Percentiles rank a stretch among this genome's conserved stretches.
These are phyloP conservation scores for Pygoscelis antarcticus DNA, from an alignment of 2,113 vertebrate genomes.

Conservation along the genomic window DNA sequence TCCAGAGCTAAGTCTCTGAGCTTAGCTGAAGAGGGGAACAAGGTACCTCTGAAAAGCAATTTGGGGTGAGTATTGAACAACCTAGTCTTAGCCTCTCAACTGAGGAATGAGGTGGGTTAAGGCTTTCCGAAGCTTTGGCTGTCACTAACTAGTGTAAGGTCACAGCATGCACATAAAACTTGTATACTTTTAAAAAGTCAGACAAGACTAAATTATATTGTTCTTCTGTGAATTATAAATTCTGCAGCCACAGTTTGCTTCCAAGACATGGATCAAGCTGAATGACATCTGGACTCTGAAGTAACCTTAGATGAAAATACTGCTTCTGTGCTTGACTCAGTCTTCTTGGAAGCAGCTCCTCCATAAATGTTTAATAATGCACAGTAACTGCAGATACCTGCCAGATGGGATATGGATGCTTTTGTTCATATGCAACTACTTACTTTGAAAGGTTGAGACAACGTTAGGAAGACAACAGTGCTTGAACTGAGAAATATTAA, in stretches of 20 bases:
- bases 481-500: not conserved
- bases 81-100: not conserved
- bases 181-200: not conserved
- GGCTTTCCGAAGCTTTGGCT: not conserved
- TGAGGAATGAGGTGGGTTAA: not conserved
- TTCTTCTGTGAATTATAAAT: not conserved
- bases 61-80: not conserved
- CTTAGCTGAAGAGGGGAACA: not conserved
- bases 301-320: not conserved
- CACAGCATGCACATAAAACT: not conserved
- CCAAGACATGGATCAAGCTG: not conserved
- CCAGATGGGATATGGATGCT: not conserved
- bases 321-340: not conserved
- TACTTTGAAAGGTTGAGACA: not conserved
- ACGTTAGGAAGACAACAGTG: not conserved
- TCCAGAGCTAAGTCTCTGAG: not conserved
- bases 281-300: not conserved
- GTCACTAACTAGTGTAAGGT: not conserved
- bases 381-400: not conserved
- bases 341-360: not conserved
- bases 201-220: not conserved
- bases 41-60: not conserved
- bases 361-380: constrained; percentile 14
- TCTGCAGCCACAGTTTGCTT: not conserved
- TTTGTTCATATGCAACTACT: not conserved